Evolutionary conservation across 2,888 invertebrate genomes (phyloP).

Genomic region (Pristionchus japonicus): DNA sequence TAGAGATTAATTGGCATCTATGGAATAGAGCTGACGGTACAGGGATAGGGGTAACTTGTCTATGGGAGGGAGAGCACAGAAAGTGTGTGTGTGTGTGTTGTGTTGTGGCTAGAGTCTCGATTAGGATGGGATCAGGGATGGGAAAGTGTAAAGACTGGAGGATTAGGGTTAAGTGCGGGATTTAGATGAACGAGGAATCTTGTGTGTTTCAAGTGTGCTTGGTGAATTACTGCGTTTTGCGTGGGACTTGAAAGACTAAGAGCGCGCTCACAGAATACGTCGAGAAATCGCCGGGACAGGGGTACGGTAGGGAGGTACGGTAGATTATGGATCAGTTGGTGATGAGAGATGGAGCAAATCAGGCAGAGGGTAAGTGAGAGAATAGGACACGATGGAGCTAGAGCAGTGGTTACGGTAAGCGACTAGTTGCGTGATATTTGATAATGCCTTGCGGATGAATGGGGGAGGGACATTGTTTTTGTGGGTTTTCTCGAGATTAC

Average conservation of each 20-base stretch:
- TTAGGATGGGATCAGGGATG: background rate
- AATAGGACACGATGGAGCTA: background rate
- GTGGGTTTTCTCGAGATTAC: slow-evolving; percentile 8
- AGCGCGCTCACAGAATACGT: background rate
- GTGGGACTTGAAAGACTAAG: slow-evolving; percentile 12
- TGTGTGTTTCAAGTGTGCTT: background rate
- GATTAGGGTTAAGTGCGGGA: background rate
- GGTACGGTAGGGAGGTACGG: background rate
- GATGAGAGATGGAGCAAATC: background rate
- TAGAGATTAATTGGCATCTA: slow-evolving; percentile 37
- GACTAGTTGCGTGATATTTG: background rate
- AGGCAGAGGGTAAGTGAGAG: background rate
- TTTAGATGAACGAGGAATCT: background rate
- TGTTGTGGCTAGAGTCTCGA: background rate
- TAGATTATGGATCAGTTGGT: background rate
- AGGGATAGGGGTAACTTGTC: background rate
- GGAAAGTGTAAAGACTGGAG: background rate
- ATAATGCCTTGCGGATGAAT: background rate
- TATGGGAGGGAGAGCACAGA: background rate
- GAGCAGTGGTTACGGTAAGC: slow-evolving; percentile 3
- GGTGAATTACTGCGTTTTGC: slow-evolving; percentile 22
- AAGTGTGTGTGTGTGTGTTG: background rate
- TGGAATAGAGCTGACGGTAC: background rate
- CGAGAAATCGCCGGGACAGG: background rate
- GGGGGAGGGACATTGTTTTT: slow-evolving; percentile 3